Evolutionary conservation across 2,888 invertebrate genomes (phyloP), one percentile per base, ranked within the genome.

Genomic region (Synanthedon tipuliformis): DNA sequence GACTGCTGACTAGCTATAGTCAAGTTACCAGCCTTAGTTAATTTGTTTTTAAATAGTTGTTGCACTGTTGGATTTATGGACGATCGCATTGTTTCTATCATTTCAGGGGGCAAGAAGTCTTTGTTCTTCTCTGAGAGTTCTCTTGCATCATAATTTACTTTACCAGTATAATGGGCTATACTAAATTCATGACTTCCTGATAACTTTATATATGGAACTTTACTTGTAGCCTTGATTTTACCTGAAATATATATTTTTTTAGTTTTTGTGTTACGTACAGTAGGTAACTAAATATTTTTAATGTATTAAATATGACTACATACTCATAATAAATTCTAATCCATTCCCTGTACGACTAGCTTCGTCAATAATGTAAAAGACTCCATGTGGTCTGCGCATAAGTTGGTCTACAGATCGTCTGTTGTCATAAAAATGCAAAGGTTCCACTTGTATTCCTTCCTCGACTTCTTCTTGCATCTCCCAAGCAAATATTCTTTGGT

Each of bases 161-260:
- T 94, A 15, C 97, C 97, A 12, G 96, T 96, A 70, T 94, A 98
- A 80, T 98, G 98, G 23, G 95, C 93, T 23, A 97, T 92, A 27
- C 92, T 91, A 66, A 97, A 96, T 73, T 93, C 92, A 68, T 92
- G 90, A 51, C 88, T 88, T 51, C 89, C 89, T 12, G 88, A 82
- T 4, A 89, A 66, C 63, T 89, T 89, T 11, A 92, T 78, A 61
- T 90, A 89, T 3, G 88, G 79, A 4, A 85, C 88, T 65, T 88
- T 89, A 52, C 81, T 79, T 1, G 88, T 80, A 45, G 85, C 83
- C 61, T 84, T 84, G 15, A 92, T 79, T 56, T 89, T 89, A 65
- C 89, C 92, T 91, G 65, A 40, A 77, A 75, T 51, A 50, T 10
- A 34, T 34, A 40, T 23, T 12, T n/a, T 50, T 50, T 13, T 41